Evolutionary conservation across 2,113 vertebrate genomes (phyloP).

Genomic region (Pao palembangensis): DNA sequence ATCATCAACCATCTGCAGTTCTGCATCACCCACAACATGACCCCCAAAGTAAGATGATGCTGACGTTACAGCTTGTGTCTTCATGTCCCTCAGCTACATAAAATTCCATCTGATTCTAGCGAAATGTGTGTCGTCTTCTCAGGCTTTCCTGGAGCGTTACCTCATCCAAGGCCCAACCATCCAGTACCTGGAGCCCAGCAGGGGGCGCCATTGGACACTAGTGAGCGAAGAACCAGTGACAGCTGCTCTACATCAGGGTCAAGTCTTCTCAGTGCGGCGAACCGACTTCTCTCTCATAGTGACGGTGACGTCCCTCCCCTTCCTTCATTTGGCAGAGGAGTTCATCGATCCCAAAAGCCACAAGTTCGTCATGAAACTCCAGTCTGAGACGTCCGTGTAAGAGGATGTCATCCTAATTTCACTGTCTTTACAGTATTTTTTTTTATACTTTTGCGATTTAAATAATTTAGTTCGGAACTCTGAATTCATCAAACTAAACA

Average conservation of each 20-base stretch:
- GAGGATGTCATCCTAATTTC: rapidly evolving
- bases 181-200: conserved; percentile 87
- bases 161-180: conserved; percentile 85
- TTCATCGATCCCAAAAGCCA: conserved; percentile 94
- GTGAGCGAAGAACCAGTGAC: conserved; percentile 93
- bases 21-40: conserved; percentile 96
- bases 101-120: neutral
- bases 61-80: too few relatives aligned
- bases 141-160: conserved; percentile 92
- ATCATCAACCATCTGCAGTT: conserved; percentile 92
- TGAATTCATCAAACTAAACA: neutral
- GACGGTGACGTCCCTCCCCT: conserved; percentile 83
- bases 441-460: neutral
- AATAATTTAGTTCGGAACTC: neutral
- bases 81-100: too few relatives aligned
- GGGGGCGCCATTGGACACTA: conserved; percentile 89
- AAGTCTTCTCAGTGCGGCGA: conserved; percentile 84
- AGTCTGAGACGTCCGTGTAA: conserved; percentile 92
- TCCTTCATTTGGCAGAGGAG: conserved; percentile 86
- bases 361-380: conserved; percentile 95
- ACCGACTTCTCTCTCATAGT: conserved; percentile 91
- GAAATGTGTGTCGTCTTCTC: rapidly evolving
- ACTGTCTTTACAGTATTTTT: neutral
- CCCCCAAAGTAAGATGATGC: conserved; percentile 78
- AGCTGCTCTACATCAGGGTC: conserved; percentile 79